A percentile compares a stretch with the other conserved stretches of the same genome.
Conservation (phyloP, 30 jellyfish, hydroid and myxozoan species). For the Hydra vulgaris region DNA sequence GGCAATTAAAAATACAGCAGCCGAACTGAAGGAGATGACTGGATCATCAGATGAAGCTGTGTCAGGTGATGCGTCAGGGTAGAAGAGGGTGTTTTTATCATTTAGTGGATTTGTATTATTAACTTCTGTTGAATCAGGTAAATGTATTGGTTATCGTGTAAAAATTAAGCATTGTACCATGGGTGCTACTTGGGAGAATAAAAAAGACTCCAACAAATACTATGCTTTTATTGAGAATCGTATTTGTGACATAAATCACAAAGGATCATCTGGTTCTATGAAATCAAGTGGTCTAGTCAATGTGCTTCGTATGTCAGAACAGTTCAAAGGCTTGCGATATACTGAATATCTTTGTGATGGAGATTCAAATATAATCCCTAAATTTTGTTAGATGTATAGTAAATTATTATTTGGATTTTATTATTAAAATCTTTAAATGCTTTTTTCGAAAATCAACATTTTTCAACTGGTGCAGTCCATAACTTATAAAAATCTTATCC, state of each 20-base stretch:
- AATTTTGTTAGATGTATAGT: too few relatives aligned
- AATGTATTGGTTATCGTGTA: too few relatives aligned
- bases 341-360: background rate
- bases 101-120: background rate
- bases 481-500: too few relatives aligned
- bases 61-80: too few relatives aligned
- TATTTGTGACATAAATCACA: background rate
- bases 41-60: background rate
- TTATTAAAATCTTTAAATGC: too few relatives aligned
- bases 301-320: too few relatives aligned
- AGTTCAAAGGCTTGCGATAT: too few relatives aligned
- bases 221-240: background rate
- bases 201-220: background rate
- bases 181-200: background rate
- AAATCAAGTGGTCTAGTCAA: background rate
- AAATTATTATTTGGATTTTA: too few relatives aligned
- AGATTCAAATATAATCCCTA: too few relatives aligned
- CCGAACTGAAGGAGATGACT: constrained; percentile 5
- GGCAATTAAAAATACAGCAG: background rate
- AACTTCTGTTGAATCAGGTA: background rate
- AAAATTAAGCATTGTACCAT: background rate
- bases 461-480: too few relatives aligned
- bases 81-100: background rate
- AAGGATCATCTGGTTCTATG: background rate
- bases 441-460: too few relatives aligned